A percentile compares a stretch with the other conserved stretches of the same genome.
Evolutionary conservation across 2,113 vertebrate genomes (phyloP).

Genomic region (Rhea pennata): DNA sequence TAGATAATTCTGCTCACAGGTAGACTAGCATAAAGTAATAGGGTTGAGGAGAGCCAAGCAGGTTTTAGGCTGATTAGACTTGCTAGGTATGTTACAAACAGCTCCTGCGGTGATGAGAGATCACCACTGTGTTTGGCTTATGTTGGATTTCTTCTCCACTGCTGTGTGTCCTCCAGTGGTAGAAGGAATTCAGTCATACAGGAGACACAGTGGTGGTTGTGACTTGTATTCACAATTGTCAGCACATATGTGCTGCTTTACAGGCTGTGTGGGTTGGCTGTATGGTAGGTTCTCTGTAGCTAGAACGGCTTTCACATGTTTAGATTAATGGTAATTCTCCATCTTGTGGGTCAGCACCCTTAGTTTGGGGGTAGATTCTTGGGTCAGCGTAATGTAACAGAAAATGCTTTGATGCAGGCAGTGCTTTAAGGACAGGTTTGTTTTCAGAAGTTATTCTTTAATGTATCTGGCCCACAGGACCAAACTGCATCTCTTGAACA

Average conservation of each 20-base stretch:
- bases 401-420: not conserved
- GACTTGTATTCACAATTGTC: not conserved
- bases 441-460: not conserved
- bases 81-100: not conserved
- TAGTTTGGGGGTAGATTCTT: not conserved
- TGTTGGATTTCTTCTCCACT: not conserved
- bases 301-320: not conserved
- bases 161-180: not conserved
- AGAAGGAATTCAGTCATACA: not conserved
- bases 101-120: not conserved
- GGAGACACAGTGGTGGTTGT: not conserved
- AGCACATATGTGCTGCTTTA: not conserved
- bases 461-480: not conserved
- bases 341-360: not conserved
- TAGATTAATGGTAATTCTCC: not conserved
- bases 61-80: not conserved
- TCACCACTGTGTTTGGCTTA: not conserved
- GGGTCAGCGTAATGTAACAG: not conserved
- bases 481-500: not conserved
- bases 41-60: not conserved
- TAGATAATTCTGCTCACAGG: not conserved
- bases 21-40: not conserved
- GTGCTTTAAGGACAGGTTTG: not conserved
- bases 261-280: not conserved
- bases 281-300: not conserved